These are phyloP conservation scores for Amphibalanus amphitrite DNA, from an alignment of 1,140 invertebrate species.

Conservation along the genomic window DNA sequence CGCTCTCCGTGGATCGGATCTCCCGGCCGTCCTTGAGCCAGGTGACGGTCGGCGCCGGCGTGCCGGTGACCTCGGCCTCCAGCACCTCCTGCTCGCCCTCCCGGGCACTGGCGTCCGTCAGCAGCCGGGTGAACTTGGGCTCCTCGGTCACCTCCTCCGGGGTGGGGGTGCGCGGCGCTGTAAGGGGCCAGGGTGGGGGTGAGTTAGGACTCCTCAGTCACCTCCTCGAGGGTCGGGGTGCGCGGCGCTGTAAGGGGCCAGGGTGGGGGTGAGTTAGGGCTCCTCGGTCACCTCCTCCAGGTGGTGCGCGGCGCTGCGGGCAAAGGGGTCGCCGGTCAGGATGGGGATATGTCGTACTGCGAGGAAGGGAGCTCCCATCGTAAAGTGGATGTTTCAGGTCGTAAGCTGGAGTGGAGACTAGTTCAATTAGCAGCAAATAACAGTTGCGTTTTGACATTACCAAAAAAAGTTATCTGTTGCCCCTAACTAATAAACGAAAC, in stretches of 20 bases:
- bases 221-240: constrained; percentile 4
- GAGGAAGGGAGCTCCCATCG: too few species aligned
- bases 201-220: constrained; percentile 20
- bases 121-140: constrained; percentile 20
- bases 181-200: constrained; percentile 8
- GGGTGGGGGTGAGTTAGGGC: too few species aligned
- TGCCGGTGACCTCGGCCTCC: constrained; percentile 82
- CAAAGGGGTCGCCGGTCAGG: too few species aligned
- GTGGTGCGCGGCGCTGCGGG: too few species aligned
- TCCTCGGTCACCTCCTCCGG: constrained; percentile 13
- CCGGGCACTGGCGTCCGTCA: constrained; percentile 24
- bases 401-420: too few species aligned
- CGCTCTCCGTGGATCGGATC: constrained; percentile 7
- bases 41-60: constrained; percentile 76
- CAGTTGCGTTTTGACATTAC: too few species aligned
- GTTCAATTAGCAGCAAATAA: too few species aligned
- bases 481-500: too few species aligned
- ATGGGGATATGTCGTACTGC: too few species aligned
- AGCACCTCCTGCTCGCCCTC: constrained; percentile 40
- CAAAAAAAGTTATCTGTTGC: too few species aligned
- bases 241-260: neutral
- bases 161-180: neutral
- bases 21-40: constrained; percentile 61
- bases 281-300: too few species aligned
- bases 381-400: too few species aligned